phyloP scores from a whole-genome alignment of 2,888 invertebrate genomes.

The Eudasyphora cyanicolor region DNA sequence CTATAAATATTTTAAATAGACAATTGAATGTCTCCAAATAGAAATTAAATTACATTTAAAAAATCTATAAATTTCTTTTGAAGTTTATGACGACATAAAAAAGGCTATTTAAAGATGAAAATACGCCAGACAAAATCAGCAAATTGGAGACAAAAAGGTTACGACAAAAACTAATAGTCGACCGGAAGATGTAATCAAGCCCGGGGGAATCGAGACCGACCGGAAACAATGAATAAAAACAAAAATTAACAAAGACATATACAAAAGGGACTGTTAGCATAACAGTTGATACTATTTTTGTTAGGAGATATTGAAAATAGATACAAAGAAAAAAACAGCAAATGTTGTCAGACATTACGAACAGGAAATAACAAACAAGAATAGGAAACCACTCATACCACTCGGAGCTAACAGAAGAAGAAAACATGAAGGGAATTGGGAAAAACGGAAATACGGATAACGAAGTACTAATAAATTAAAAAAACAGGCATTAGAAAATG shows the following conservation, averaged over 20 bases:
- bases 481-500: no score
- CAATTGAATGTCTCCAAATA: no score
- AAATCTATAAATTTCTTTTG: no score
- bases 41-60: no score
- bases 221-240: not conserved
- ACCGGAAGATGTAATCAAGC: not conserved
- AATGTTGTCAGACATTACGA: not conserved
- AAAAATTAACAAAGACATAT: not conserved
- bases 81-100: no score
- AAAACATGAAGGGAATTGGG: not conserved
- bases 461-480: no score
- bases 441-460: not conserved
- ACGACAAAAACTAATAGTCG: not conserved
- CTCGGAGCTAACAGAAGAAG: not conserved
- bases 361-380: constrained; percentile 1
- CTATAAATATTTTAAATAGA: no score
- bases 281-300: not conserved
- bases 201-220: not conserved
- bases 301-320: no score
- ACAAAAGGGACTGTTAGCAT: not conserved
- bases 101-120: no score
- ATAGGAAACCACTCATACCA: not conserved
- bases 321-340: not conserved
- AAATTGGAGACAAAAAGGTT: not conserved
- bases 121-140: not conserved